Evolutionary conservation across 2,888 invertebrate genomes (phyloP).

Genomic region (Metallyticus violacea): DNA sequence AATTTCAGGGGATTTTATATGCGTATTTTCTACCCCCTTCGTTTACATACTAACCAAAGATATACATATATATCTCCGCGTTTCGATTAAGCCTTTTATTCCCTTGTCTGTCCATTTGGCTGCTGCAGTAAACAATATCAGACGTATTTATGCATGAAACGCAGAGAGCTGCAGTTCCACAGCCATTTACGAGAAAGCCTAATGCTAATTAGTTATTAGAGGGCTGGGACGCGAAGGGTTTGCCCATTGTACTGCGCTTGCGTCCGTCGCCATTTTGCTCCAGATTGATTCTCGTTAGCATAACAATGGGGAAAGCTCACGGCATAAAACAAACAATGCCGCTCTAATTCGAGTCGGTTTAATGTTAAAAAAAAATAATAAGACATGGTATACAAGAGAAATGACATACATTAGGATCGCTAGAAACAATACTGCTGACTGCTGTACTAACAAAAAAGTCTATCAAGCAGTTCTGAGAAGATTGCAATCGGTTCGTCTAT

Average conservation of each 20-base stretch:
- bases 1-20: neutral
- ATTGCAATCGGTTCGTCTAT: too few species aligned
- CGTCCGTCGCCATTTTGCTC: conserved; percentile 3
- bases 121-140: neutral
- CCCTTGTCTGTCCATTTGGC: neutral
- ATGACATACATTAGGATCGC: neutral
- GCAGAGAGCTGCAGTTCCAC: neutral
- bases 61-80: neutral
- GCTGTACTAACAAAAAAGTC: too few species aligned
- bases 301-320: neutral
- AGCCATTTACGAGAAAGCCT: conserved; percentile 6
- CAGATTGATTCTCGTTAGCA: conserved; percentile 13
- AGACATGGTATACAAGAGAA: neutral
- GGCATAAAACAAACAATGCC: neutral
- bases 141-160: conserved; percentile 11
- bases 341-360: neutral
- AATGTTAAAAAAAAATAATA: neutral
- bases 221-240: neutral
- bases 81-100: neutral
- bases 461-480: too few species aligned
- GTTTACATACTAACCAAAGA: too few species aligned
- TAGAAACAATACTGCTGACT: neutral
- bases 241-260: conserved; percentile 5
- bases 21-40: neutral
- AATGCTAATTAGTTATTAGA: conserved; percentile 17